These are phyloP conservation scores for Idaea biselata DNA, from an alignment of 2,888 invertebrate genomes.

Conservation along the genomic window DNA sequence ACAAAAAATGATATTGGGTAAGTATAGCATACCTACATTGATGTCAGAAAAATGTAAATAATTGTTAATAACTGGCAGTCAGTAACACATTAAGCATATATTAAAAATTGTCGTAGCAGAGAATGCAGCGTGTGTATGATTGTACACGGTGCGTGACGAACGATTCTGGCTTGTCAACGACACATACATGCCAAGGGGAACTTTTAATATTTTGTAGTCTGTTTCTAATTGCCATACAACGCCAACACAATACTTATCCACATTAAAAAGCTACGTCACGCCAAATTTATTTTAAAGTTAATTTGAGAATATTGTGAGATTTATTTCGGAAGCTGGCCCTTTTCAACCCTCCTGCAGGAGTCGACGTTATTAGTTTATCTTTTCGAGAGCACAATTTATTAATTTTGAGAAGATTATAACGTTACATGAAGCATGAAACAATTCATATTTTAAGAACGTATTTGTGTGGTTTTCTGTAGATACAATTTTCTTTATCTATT, in stretches of 20 bases:
- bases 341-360: background rate
- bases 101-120: conserved; percentile 31
- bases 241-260: conserved; percentile 43
- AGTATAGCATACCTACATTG: background rate
- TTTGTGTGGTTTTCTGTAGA: background rate
- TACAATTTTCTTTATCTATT: background rate
- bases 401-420: background rate
- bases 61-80: conserved; percentile 6
- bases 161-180: conserved; percentile 44
- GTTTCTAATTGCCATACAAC: conserved; percentile 59
- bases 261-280: conserved; percentile 41
- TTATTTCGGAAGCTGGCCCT: background rate
- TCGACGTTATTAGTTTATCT: conserved; percentile 10
- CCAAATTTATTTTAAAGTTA: conserved; percentile 26
- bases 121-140: conserved; percentile 40
- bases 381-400: conserved; percentile 10
- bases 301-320: conserved; percentile 42
- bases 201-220: conserved; percentile 68
- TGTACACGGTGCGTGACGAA: conserved; percentile 50
- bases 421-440: conserved; percentile 7
- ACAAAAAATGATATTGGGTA: no score
- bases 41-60: background rate
- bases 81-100: conserved; percentile 34
- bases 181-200: conserved; percentile 53
- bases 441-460: background rate